Evolutionary conservation across 1,140 invertebrate genomes (phyloP).

Genomic region (Tetraneura akinire): DNA sequence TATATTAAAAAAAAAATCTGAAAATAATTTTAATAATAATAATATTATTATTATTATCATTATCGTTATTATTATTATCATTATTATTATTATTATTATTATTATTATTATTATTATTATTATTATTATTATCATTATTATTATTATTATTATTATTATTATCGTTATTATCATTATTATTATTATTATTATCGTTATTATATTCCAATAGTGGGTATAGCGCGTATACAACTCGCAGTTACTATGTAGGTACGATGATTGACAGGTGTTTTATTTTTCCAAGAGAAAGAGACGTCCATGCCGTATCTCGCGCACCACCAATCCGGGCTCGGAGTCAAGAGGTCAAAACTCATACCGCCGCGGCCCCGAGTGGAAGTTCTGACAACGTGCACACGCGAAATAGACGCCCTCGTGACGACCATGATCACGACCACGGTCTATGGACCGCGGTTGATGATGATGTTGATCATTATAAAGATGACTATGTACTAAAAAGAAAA

Average conservation of each 20-base stretch:
- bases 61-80: slow-evolving; percentile 13
- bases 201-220: slow-evolving; percentile 13
- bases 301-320: slow-evolving; percentile 33
- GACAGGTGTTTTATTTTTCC: slow-evolving; percentile 34
- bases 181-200: slow-evolving; percentile 18
- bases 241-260: slow-evolving; percentile 46
- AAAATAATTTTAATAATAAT: slow-evolving; percentile 46
- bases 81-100: slow-evolving; percentile 19
- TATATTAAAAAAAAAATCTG: not conserved
- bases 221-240: too few relatives aligned
- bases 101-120: slow-evolving; percentile 12
- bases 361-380: not conserved
- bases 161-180: slow-evolving; percentile 10
- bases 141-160: slow-evolving; percentile 15
- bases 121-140: slow-evolving; percentile 17
- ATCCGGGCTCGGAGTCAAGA: slow-evolving; percentile 26
- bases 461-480: slow-evolving; percentile 43
- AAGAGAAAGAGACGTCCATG: not conserved
- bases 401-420: slow-evolving; percentile 37
- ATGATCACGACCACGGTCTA: slow-evolving; percentile 26
- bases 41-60: slow-evolving; percentile 21
- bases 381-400: slow-evolving; percentile 42
- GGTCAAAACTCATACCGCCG: slow-evolving; percentile 17
- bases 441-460: slow-evolving; percentile 8
- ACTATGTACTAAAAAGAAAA: slow-evolving; percentile 25